Evolutionary conservation across 2,113 vertebrate species (phyloP), one percentile per base, ranked within the genome.

Genomic region (Hippocampus barbouri): DNA sequence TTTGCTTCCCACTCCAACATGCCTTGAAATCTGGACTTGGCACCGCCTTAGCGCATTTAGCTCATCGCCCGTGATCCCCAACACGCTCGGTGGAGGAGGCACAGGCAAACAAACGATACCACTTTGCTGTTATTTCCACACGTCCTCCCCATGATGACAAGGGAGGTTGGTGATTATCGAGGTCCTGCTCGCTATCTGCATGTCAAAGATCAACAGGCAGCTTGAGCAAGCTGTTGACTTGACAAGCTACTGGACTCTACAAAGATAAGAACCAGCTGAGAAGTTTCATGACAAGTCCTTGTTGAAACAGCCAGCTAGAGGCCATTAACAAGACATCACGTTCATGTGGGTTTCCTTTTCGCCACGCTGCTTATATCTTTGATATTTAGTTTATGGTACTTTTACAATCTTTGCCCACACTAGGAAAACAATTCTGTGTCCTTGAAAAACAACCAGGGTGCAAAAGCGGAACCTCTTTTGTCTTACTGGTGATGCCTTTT

Each of bases 91-190:
- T 51, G 41, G 65, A 38, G 38, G 53, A 63, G 41, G 63, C 59
- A 70, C 60, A 74, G 72, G 5, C 72, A 78, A 76, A 85, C 68
- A 63, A 80, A 61, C 27, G 59, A 18, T 30, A 9, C 5, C 59
- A 30, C 27, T 61, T 23, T 34, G 27, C 59, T 61, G 59, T 61
- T 18, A 18, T 34, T 61, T 59, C 23, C 56, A 73, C 74, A 73
- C 59, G 64, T 57, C 14, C 30, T 71, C 61, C 64, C 12, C 61
- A 38, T 68, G 66, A 79, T 78, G 61, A 84, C 78, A 85, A 72
- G 34, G 66, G 73, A 85, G 83, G 81, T 72, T 78, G 47, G 76
- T 54, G 70, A 79, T 89, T 71, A 85, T 83, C 78, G 71, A 73
- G 61, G 21, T 2, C 34, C 59, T 59, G 51, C 75, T 84, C 59